Conservation (phyloP, 1,140 invertebrate species). For the Drosophila melanica region DNA sequence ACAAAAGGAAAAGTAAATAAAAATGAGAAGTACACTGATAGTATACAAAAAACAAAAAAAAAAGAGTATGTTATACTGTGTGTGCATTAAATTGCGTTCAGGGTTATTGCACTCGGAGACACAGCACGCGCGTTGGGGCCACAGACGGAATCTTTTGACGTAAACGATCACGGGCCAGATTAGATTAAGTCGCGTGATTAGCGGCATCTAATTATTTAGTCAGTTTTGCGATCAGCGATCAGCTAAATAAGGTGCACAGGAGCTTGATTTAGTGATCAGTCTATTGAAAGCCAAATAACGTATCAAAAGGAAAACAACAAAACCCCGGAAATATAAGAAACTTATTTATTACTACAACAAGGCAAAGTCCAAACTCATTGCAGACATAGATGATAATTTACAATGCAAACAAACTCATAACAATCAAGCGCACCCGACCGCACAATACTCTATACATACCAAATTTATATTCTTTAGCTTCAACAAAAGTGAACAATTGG, state of each 20-base stretch:
- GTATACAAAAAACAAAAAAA: too few species aligned
- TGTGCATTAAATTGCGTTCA: slow-evolving; percentile 44
- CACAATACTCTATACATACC: too few species aligned
- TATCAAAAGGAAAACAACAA: not conserved
- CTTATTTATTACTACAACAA: slow-evolving; percentile 25
- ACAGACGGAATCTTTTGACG: not conserved
- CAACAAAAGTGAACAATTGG: too few species aligned
- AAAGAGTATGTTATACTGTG: slow-evolving; percentile 30
- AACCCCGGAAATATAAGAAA: not conserved
- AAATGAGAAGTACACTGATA: slow-evolving; percentile 16
- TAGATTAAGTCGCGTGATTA: slow-evolving; percentile 30
- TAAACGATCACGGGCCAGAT: slow-evolving; percentile 22
- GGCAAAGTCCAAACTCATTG: slow-evolving; percentile 19
- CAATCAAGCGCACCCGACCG: too few species aligned
- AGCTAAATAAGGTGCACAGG: slow-evolving; percentile 12
- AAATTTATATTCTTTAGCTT: too few species aligned
- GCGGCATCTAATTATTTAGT: slow-evolving; percentile 6
- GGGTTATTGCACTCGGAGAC: slow-evolving; percentile 65
- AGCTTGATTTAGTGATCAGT: slow-evolving; percentile 15
- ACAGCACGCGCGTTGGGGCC: slow-evolving; percentile 19
- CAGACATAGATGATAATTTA: slow-evolving; percentile 23
- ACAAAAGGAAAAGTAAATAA: slow-evolving; percentile 18
- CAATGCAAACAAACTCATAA: not conserved
- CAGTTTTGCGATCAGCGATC: slow-evolving; percentile 1
- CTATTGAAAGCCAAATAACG: not conserved